phyloP scores from a whole-genome alignment of 2,113 vertebrate species.

The Leptosomus discolor region DNA sequence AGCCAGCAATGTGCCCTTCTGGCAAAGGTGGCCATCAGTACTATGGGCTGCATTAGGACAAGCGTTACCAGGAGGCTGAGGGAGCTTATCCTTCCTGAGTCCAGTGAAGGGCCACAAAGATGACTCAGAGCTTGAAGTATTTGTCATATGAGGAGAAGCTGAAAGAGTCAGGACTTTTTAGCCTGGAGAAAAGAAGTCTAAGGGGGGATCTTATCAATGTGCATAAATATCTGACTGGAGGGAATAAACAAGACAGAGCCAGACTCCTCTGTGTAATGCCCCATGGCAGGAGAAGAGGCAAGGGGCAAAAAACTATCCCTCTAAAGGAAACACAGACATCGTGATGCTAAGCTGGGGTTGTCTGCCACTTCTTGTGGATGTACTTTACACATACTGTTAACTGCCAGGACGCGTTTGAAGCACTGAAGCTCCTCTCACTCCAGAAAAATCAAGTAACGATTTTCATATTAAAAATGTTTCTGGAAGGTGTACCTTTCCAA shows the following conservation, averaged over 20 bases:
- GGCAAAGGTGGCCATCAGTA: neutral
- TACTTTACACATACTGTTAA: neutral
- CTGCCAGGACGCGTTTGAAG: neutral
- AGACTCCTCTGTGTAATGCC: neutral
- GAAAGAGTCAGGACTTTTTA: neutral
- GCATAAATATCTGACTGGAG: neutral
- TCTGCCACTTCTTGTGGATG: neutral
- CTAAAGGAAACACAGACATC: neutral
- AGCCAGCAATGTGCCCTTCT: neutral
- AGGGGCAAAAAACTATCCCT: neutral
- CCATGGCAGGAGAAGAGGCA: neutral
- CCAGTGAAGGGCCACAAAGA: neutral
- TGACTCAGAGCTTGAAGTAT: accelerated
- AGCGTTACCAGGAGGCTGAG: neutral
- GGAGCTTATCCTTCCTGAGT: neutral
- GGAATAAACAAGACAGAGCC: neutral
- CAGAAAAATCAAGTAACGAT: neutral
- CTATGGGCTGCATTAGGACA: neutral
- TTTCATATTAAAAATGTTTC: neutral
- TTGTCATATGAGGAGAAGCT: neutral
- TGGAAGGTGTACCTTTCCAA: neutral
- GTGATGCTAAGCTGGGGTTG: neutral
- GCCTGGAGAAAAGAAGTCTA: neutral
- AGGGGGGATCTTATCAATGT: neutral
- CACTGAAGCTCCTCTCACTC: neutral